Base-by-base conservation (phyloP, 2,888 invertebrate species). In the Miltochrista miniata region DNA sequence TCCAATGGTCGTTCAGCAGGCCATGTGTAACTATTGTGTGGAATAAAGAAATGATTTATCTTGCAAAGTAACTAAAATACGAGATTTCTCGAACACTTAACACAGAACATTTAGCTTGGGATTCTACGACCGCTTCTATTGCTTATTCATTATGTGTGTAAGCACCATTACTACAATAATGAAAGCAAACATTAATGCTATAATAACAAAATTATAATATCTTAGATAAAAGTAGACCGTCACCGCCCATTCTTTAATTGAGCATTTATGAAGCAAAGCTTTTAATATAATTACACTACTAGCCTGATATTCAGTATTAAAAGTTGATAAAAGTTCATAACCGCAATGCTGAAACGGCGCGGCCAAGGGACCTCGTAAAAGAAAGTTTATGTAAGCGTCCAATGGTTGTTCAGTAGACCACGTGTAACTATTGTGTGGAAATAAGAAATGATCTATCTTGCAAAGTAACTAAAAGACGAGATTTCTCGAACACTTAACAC, bases 241-340 rank as follows among this genome's bases (percentile, higher is more conserved):
- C 51, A 56, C 51, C 53, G 56, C 36, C 52, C 46, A 45, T 51
- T 65, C 45, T 59, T 59, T 64, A 64, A 66, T 65, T 61, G 57
- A 61, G 64, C 15, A 48, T 36, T 61, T 44, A 64, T 55, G 43
- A 55, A 54, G 41, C 44, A 35, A 46, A 49, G 15, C 47, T 37
- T 34, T 45, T 48, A 50, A 53, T 48, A 51, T 54, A 61, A 51
- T 55, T 45, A 56, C 39, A 54, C 51, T 51, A 48, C 55, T 54
- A 39, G 34, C 48, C 48, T 61, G 59, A 59, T 50, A 59, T 55
- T 59, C 15, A 43, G 35, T 46, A 67, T 61, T 55, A 54, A 54
- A 48, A 38, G 53, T 54, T 50, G 54, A 49, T 48, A 39, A 54
- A 43, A 18, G 53, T 42, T 31, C 8, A 31, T 31, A 7, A 31